A percentile compares a stretch with the other conserved stretches of the same genome.
Conservation (phyloP, 2,797 vertebrate genomes). For the Hypotaenidia okinawae region DNA sequence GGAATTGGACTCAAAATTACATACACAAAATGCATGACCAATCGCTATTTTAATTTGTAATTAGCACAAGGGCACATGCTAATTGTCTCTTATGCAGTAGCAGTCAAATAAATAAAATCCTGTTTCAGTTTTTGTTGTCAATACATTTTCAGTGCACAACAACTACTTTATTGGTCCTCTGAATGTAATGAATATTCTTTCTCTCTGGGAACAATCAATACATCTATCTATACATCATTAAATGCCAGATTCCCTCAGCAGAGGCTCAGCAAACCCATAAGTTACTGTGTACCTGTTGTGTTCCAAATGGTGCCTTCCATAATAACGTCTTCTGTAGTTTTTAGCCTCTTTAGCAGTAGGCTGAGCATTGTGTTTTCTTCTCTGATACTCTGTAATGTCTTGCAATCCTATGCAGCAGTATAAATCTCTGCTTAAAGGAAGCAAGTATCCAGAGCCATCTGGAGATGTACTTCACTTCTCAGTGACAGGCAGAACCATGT, state of each 20-base stretch:
- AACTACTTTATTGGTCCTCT: neutral
- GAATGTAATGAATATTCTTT: neutral
- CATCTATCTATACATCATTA: neutral
- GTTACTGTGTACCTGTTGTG: neutral
- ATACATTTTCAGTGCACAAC: neutral
- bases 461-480: neutral
- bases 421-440: slow-evolving; percentile 6
- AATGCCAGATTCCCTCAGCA: neutral
- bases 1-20: slow-evolving; percentile 1
- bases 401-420: neutral
- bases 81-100: slow-evolving; percentile 1
- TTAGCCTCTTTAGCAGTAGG: neutral
- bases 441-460: neutral
- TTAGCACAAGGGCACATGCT: slow-evolving; percentile 4
- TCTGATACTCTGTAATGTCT: neutral
- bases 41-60: neutral
- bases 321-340: neutral
- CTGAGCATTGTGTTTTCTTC: neutral
- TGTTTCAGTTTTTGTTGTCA: neutral
- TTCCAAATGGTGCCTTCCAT: neutral
- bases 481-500: neutral
- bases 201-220: neutral
- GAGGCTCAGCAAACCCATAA: neutral
- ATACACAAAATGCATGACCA: slow-evolving; percentile 9
- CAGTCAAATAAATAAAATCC: neutral